Evolutionary conservation across 2,797 vertebrate species (phyloP).

Genomic region (Chromis chromis): DNA sequence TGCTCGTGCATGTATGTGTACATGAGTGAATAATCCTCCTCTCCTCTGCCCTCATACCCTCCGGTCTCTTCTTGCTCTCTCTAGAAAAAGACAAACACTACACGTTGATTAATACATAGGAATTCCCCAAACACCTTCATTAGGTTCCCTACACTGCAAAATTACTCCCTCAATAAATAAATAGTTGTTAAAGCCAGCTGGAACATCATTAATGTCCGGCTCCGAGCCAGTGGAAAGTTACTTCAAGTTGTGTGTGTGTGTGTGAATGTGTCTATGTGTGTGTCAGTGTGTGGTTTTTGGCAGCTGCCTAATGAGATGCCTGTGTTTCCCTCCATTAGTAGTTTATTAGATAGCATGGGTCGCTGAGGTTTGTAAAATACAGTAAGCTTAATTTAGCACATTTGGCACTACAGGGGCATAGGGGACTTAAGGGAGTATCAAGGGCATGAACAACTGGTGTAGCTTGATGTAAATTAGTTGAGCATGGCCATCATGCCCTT

Average conservation of each 20-base stretch:
- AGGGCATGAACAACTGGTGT: slow-evolving; percentile 52
- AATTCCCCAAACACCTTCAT: slow-evolving; percentile 73
- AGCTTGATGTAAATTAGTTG: slow-evolving; percentile 64
- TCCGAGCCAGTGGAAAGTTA: slow-evolving; percentile 63
- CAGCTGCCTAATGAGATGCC: slow-evolving; percentile 75
- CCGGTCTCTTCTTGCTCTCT: background rate
- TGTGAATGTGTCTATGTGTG: slow-evolving; percentile 26
- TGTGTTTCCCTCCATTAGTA: slow-evolving; percentile 79
- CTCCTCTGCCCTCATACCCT: background rate
- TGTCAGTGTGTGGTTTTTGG: slow-evolving; percentile 54
- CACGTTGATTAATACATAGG: slow-evolving; percentile 60
- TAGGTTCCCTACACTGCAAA: slow-evolving; percentile 62
- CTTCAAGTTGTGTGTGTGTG: slow-evolving; percentile 21
- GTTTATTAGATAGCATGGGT: slow-evolving; percentile 78
- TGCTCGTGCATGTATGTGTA: slow-evolving; percentile 2
- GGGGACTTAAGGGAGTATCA: slow-evolving; percentile 55
- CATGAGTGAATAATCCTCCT: slow-evolving; percentile 36
- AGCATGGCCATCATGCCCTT: slow-evolving; percentile 40
- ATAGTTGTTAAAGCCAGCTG: slow-evolving; percentile 76
- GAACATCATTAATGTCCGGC: slow-evolving; percentile 78
- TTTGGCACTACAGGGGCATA: slow-evolving; percentile 62
- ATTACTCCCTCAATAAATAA: slow-evolving; percentile 76
- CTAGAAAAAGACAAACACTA: slow-evolving; percentile 45
- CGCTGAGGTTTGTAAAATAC: slow-evolving; percentile 76
- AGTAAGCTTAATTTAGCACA: slow-evolving; percentile 75